A percentile compares a stretch with the other conserved stretches of the same genome.
Evolutionary conservation across 2,113 vertebrate genomes (phyloP).

Genomic region (Odontesthes bonariensis): DNA sequence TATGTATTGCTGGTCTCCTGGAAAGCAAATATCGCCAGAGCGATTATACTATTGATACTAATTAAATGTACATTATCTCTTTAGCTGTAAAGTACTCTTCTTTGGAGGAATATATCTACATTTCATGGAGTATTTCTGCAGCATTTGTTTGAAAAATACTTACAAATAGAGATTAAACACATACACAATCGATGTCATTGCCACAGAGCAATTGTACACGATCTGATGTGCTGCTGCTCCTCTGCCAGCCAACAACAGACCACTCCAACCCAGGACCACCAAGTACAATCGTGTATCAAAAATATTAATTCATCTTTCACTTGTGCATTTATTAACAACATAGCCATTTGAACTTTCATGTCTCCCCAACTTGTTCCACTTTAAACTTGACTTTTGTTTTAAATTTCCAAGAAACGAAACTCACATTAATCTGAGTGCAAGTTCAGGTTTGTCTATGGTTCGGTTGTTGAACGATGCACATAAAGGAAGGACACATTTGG

Average conservation of each 20-base stretch:
- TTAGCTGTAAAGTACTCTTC: no score
- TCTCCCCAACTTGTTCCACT: background rate
- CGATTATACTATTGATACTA: no score
- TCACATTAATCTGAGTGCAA: background rate
- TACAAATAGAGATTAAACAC: constrained; percentile 1
- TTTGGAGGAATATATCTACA: no score
- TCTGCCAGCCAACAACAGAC: constrained; percentile 45
- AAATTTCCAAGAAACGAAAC: background rate
- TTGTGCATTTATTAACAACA: background rate
- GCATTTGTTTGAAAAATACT: background rate
- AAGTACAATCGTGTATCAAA: background rate
- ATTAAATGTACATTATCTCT: no score
- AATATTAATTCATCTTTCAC: background rate
- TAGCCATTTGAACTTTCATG: background rate
- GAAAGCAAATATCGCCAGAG: no score
- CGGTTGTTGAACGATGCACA: background rate
- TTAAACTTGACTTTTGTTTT: background rate
- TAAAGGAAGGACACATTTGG: constrained; percentile 1
- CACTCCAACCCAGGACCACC: constrained; percentile 58
- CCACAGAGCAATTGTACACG: constrained; percentile 31
- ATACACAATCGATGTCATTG: background rate
- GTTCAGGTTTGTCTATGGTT: background rate
- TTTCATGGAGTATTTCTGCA: no score
- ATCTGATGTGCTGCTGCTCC: constrained; percentile 51
- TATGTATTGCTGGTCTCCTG: no score